Base-by-base conservation (phyloP, 2,888 invertebrate genomes). In the Zootermopsis nevadensis region DNA sequence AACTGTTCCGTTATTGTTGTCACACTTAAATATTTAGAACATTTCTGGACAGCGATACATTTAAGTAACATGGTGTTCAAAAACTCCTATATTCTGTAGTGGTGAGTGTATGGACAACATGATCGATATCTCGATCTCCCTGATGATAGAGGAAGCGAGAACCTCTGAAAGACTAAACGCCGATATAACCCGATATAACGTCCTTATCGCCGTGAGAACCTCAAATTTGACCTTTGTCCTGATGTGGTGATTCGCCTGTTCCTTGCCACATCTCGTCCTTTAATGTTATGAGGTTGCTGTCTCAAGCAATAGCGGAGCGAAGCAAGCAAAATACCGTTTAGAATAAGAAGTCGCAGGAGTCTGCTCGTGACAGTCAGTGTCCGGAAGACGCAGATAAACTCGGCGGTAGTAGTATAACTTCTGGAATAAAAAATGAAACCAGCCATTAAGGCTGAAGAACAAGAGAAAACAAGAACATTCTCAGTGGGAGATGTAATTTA, bases 341-440 rank as follows among this genome's bases (percentile, higher is more conserved):
- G 6, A 66, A n/a, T 66, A n/a, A 66, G 66, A 69, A 69, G 69
- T 30, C 69, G 27, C 1, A 12, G 31, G 30, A 69, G 69, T 33
- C 69, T 69, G 69, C 31, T 33, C 8, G 19, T 69, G 69, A 69
- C 69, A 69, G 33, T 69, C 69, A 69, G 33, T 30, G 33, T 69
- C 69, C 69, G 30, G 69, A 30, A 69, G 69, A 33, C 33, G 33
- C 6, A 33, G 33, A 69, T 74, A 74, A 74, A 38, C 74, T 38
- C 74, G 24, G 35, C 8, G n/a, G n/a, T 74, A 74, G 38, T 38
- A 74, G 38, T 74, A 74, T 74, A 38, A 74, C 74, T 74, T 38
- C 24, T 38, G 12, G 38, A 33, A 38, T 42, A 74, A 74, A 35
- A 74, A 74, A 74, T 74, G 38, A 38, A 74, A 74, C 74, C 35